Conservation (phyloP, 2,888 invertebrate species). For the Notocelia uddmanniana region DNA sequence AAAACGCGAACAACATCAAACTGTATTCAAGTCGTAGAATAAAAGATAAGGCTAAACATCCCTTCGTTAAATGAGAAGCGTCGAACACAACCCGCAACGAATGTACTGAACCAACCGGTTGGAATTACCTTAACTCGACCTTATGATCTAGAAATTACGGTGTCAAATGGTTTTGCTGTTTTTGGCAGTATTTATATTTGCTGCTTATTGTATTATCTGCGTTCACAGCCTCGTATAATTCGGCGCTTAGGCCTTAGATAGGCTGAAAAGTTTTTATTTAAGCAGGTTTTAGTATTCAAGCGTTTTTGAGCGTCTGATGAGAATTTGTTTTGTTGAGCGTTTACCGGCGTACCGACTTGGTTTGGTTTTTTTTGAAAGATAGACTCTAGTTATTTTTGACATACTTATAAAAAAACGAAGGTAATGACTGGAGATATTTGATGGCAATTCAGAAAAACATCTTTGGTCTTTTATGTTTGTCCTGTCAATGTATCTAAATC, state of each 20-base stretch:
- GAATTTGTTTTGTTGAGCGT: constrained; percentile 12
- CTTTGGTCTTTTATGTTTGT: too few relatives aligned
- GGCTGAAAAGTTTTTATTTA: constrained; percentile 23
- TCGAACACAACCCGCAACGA: constrained; percentile 1
- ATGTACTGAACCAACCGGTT: not conserved
- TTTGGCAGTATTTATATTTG: not conserved
- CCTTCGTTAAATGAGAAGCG: constrained; percentile 17
- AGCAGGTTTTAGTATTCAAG: constrained; percentile 14
- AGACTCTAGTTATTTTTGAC: too few relatives aligned
- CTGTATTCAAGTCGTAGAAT: constrained; percentile 10
- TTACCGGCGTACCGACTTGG: not conserved
- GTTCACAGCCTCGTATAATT: constrained; percentile 21
- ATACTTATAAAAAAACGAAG: too few relatives aligned
- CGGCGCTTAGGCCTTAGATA: constrained; percentile 20
- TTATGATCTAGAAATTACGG: not conserved
- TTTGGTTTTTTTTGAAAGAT: not conserved
- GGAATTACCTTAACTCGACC: not conserved
- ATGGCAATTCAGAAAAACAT: too few relatives aligned
- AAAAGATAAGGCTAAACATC: constrained; percentile 22
- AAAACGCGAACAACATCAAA: constrained; percentile 19
- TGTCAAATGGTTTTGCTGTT: not conserved
- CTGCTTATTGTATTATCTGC: constrained; percentile 19
- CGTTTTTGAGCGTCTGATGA: not conserved
- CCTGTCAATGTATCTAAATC: too few relatives aligned
- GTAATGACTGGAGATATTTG: too few relatives aligned